A percentile compares a stretch with the other conserved stretches of the same genome.
phyloP scores from a whole-genome alignment of 2,113 vertebrate species.

The Nothobranchius furzeri region DNA sequence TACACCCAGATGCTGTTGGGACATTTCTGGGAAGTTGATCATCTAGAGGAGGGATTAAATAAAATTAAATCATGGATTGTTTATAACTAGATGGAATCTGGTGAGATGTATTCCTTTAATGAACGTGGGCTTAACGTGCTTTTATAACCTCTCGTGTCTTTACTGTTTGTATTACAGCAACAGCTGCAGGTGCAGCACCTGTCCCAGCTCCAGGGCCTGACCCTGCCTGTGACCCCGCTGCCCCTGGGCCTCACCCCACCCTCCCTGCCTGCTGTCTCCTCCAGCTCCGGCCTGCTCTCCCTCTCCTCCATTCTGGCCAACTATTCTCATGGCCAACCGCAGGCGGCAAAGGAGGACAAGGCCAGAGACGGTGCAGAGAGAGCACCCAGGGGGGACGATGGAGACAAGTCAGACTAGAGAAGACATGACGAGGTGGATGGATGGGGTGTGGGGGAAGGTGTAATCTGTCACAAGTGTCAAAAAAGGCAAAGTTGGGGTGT shows the following conservation, averaged over 20 bases:
- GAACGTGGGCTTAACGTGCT: no score
- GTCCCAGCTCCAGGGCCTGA: constrained; percentile 96
- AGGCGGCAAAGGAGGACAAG: constrained; percentile 95
- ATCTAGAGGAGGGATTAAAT: no score
- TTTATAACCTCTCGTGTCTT: no score
- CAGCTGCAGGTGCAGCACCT: constrained; percentile 98
- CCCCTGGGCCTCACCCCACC: constrained; percentile 92
- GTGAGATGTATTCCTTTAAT: no score
- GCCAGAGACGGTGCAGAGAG: constrained; percentile 84
- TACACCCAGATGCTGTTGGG: neutral
- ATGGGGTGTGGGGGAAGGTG: neutral
- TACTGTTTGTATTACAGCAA: constrained; percentile 80
- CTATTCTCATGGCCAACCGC: constrained; percentile 84
- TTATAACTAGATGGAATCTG: no score
- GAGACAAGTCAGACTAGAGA: constrained; percentile 93
- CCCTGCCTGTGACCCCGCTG: constrained; percentile 90
- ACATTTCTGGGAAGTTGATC: no score
- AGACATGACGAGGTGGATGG: neutral
- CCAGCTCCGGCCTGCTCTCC: constrained; percentile 90
- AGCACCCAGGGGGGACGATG: constrained; percentile 88
- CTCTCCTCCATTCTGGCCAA: constrained; percentile 92
- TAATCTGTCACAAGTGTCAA: constrained; percentile 9
- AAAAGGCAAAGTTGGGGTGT: constrained; percentile 36
- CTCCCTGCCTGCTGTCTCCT: constrained; percentile 86
- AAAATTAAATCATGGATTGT: no score